phyloP scores from a whole-genome alignment of 2,888 invertebrate species.

The Cephus sareptanus region DNA sequence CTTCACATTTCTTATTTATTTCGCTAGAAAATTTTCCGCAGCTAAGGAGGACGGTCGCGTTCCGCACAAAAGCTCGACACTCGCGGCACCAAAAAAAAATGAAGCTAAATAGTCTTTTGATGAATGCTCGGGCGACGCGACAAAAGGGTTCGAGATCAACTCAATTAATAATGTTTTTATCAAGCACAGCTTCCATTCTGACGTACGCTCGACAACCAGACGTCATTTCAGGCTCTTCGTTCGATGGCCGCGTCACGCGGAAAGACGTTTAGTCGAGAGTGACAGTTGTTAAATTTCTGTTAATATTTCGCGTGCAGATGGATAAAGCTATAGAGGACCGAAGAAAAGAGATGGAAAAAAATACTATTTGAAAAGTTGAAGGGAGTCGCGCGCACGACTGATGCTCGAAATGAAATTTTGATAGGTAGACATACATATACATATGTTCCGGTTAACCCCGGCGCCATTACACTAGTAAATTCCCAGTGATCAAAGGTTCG shows the following conservation, averaged over 20 bases:
- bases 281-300: background rate
- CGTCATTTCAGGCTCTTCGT: background rate
- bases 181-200: background rate
- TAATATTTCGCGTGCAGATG: background rate
- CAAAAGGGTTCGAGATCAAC: background rate
- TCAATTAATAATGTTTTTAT: constrained; percentile 9
- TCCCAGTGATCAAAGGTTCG: constrained; percentile 41
- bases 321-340: background rate
- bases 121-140: background rate
- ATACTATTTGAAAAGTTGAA: background rate
- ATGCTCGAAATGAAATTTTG: background rate
- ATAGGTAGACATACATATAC: background rate
- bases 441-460: background rate
- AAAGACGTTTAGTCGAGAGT: background rate
- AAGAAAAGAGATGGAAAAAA: background rate
- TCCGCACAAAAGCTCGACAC: constrained; percentile 1
- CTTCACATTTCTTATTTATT: constrained; percentile 19
- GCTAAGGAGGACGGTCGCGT: background rate
- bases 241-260: background rate
- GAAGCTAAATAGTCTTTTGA: background rate
- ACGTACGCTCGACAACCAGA: background rate
- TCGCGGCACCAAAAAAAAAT: background rate
- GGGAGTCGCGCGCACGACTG: background rate
- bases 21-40: constrained; percentile 10
- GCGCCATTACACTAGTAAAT: constrained; percentile 20